Evolutionary conservation across 1,140 invertebrate genomes (phyloP).

Genomic region (Paralvinella palmiformis): DNA sequence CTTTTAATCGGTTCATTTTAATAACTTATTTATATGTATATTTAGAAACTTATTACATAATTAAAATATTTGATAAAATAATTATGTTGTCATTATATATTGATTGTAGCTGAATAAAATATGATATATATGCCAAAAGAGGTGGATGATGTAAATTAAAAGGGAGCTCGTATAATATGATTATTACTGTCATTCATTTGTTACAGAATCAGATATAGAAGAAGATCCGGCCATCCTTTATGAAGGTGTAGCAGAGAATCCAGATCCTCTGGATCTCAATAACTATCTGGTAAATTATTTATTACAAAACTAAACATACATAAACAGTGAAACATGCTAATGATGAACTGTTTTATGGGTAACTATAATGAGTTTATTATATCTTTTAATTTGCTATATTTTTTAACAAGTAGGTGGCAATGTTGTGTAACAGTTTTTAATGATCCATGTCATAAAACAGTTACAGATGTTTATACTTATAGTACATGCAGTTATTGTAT

Average conservation of each 20-base stretch:
- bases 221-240: slow-evolving; percentile 42
- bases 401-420: not conserved
- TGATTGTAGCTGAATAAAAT: not conserved
- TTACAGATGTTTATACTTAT: not conserved
- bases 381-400: not conserved
- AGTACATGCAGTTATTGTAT: no score
- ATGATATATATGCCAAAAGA: not conserved
- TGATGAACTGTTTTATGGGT: not conserved
- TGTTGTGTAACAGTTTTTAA: not conserved
- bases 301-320: not conserved
- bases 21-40: not conserved
- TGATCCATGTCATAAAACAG: not conserved
- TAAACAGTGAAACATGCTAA: not conserved
- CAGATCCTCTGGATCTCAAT: slow-evolving; percentile 36
- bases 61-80: not conserved
- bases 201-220: slow-evolving; percentile 42
- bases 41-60: not conserved
- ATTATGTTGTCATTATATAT: not conserved
- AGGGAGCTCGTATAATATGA: not conserved
- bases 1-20: not conserved
- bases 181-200: not conserved
- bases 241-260: slow-evolving; percentile 34
- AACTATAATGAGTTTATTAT: not conserved
- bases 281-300: slow-evolving; percentile 38
- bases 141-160: not conserved